phyloP scores from a whole-genome alignment of 2,797 vertebrate genomes.

The Gymnopithys bicolor region DNA sequence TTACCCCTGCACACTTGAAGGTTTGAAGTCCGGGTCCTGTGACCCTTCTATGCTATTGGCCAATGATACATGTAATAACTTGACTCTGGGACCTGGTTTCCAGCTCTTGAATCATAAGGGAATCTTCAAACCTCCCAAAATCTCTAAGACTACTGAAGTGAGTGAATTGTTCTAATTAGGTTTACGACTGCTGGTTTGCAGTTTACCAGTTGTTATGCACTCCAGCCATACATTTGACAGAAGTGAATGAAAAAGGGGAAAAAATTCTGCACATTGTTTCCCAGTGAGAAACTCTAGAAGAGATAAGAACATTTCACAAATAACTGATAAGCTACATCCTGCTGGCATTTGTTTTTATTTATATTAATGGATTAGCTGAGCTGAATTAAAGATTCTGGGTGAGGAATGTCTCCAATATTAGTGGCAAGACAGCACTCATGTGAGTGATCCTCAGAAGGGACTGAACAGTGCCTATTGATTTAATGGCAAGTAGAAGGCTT shows the following conservation, averaged over 20 bases:
- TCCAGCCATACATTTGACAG: neutral
- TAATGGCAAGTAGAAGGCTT: neutral
- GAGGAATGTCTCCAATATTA: neutral
- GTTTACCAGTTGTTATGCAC: neutral
- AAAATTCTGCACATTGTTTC: neutral
- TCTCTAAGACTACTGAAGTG: neutral
- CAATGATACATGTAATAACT: neutral
- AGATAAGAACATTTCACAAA: slow-evolving; percentile 53
- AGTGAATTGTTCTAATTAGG: neutral
- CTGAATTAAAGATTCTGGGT: neutral
- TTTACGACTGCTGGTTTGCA: neutral
- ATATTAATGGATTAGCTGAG: neutral
- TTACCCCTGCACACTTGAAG: neutral
- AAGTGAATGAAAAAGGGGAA: neutral
- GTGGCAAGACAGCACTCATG: neutral
- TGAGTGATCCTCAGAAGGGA: neutral
- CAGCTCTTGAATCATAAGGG: neutral
- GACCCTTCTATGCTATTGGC: neutral
- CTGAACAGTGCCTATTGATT: neutral
- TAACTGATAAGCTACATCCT: slow-evolving; percentile 44
- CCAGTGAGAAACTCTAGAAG: neutral
- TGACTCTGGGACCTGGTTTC: neutral
- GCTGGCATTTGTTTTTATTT: slow-evolving; percentile 29
- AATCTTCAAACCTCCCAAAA: neutral
- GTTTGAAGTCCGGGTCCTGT: neutral